Conservation (phyloP, 1,140 invertebrate species). For the Pseudomyrmex gracilis region DNA sequence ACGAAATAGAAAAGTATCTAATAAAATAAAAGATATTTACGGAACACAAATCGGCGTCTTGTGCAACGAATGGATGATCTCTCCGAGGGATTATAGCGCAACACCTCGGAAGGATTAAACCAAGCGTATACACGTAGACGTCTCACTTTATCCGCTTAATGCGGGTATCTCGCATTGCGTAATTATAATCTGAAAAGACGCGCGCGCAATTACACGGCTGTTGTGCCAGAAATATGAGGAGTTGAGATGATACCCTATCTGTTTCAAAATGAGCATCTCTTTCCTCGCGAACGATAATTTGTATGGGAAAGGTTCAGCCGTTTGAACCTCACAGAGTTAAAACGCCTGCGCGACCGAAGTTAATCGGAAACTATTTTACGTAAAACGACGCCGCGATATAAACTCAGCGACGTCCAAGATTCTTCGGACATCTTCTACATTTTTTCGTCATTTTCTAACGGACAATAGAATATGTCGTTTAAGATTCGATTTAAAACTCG, state of each 20-base stretch:
- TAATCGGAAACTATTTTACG: conserved; percentile 8
- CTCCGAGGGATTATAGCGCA: no score
- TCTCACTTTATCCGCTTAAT: background rate
- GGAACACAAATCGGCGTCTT: no score
- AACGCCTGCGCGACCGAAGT: background rate
- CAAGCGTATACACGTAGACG: background rate
- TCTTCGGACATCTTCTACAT: background rate
- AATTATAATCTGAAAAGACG: conserved; percentile 17
- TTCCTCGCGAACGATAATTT: conserved; percentile 15
- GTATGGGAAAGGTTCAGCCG: background rate
- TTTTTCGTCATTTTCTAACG: background rate
- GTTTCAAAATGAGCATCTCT: conserved; percentile 30
- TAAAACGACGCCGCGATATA: background rate
- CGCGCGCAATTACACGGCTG: conserved; percentile 2
- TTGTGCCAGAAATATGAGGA: background rate
- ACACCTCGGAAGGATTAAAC: no score
- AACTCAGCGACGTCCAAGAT: background rate
- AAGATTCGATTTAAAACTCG: no score
- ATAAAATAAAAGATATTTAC: no score
- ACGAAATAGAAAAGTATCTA: no score
- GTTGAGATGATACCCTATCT: conserved; percentile 25
- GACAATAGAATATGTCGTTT: no score
- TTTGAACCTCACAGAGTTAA: background rate
- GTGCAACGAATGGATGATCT: no score
- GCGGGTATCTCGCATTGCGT: background rate